phyloP scores from a whole-genome alignment of 2,113 vertebrate genomes.

The Siniperca chuatsi region DNA sequence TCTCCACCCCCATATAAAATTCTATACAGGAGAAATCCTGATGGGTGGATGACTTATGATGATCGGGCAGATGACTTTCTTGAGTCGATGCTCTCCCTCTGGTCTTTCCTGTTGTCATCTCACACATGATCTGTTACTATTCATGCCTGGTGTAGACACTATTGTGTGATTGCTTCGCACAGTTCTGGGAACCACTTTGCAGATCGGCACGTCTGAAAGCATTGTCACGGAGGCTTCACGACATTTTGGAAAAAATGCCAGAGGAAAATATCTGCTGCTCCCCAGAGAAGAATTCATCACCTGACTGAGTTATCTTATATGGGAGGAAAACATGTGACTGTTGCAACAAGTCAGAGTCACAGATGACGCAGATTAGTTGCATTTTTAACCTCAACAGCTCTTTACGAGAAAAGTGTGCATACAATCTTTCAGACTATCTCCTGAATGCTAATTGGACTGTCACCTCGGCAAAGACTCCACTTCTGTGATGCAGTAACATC shows the following conservation, averaged over 20 bases:
- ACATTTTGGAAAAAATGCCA: slow-evolving; percentile 48
- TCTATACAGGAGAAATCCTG: slow-evolving; percentile 43
- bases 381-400: slow-evolving; percentile 50
- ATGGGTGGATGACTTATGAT: slow-evolving; percentile 50
- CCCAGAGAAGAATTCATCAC: slow-evolving; percentile 46
- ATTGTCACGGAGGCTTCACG: slow-evolving; percentile 19
- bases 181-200: slow-evolving; percentile 34
- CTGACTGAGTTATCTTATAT: slow-evolving; percentile 60
- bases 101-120: slow-evolving; percentile 58
- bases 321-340: slow-evolving; percentile 44
- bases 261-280: slow-evolving; percentile 44
- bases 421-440: slow-evolving; percentile 22
- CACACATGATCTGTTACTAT: slow-evolving; percentile 39
- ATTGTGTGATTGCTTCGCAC: slow-evolving; percentile 5
- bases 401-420: slow-evolving; percentile 28
- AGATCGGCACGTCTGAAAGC: slow-evolving; percentile 14
- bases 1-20: slow-evolving; percentile 62
- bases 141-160: slow-evolving; percentile 10
- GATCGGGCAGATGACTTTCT: slow-evolving; percentile 49
- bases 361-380: slow-evolving; percentile 62
- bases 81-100: slow-evolving; percentile 45
- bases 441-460: slow-evolving; percentile 61
- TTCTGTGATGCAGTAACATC: slow-evolving; percentile 42
- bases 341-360: slow-evolving; percentile 39
- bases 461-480: slow-evolving; percentile 39